Evolutionary conservation across 2,113 vertebrate genomes (phyloP).

Genomic region (Pimephales promelas): DNA sequence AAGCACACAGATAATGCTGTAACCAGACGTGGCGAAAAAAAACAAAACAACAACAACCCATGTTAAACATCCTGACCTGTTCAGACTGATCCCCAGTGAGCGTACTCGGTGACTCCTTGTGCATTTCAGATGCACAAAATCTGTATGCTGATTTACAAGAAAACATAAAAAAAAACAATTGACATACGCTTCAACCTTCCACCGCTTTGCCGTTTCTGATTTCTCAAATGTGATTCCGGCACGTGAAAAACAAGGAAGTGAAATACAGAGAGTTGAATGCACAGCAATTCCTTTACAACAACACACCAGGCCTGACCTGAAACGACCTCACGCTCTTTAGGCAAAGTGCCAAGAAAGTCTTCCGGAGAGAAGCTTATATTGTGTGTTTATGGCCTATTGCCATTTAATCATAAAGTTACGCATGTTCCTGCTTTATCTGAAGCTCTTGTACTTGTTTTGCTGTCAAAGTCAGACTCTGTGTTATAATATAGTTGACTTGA

Average conservation of each 20-base stretch:
- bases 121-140: constrained; percentile 34
- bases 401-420: constrained; percentile 41
- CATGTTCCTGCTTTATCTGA: constrained; percentile 13
- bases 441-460: background rate
- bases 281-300: constrained; percentile 57
- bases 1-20: constrained; percentile 22
- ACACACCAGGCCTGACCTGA: constrained; percentile 50
- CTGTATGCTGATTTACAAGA: background rate
- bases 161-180: background rate
- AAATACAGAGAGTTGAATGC: constrained; percentile 47
- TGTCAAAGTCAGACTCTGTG: background rate
- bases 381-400: constrained; percentile 34
- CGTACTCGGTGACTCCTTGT: background rate
- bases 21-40: constrained; percentile 8
- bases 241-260: constrained; percentile 59
- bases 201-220: constrained; percentile 12
- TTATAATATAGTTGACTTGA: background rate
- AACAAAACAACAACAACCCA: background rate
- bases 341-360: constrained; percentile 50
- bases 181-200: background rate
- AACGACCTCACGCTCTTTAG: constrained; percentile 54
- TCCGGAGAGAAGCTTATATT: constrained; percentile 44
- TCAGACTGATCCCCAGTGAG: constrained; percentile 42
- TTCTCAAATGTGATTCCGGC: constrained; percentile 42
- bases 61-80: constrained; percentile 51